phyloP scores from a whole-genome alignment of 2,797 vertebrate genomes.

The Darevskia nairensis region DNA sequence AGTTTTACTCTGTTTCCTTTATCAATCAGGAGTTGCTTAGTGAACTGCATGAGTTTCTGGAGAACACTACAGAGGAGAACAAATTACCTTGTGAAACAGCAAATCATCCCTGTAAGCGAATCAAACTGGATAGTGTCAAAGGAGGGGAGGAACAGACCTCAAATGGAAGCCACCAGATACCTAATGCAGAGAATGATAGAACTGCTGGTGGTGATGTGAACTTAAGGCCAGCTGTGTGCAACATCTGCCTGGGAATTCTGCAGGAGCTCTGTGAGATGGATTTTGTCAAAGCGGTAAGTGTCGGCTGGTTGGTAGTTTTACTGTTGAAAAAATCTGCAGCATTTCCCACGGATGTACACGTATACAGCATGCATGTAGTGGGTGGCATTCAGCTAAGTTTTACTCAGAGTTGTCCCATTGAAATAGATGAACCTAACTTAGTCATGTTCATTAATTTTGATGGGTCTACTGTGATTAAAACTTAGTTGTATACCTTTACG shows the following conservation, averaged over 20 bases:
- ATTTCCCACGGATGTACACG: neutral
- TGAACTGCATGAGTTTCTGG: conserved; percentile 82
- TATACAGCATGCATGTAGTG: neutral
- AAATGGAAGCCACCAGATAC: conserved; percentile 45
- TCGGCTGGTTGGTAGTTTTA: neutral
- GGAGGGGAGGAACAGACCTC: conserved; percentile 49
- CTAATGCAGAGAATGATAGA: neutral
- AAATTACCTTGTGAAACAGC: conserved; percentile 50
- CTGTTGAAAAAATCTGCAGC: neutral
- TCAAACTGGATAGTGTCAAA: conserved; percentile 73
- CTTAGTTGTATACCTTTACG: no score
- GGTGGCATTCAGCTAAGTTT: no score
- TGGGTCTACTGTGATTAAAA: no score
- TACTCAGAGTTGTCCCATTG: no score
- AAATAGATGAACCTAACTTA: no score
- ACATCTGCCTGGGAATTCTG: conserved; percentile 90
- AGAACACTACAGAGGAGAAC: conserved; percentile 49
- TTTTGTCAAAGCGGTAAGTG: conserved; percentile 85
- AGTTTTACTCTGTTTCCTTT: conserved; percentile 33
- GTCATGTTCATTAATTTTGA: no score
- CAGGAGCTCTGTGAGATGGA: conserved; percentile 84
- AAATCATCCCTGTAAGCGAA: conserved; percentile 85
- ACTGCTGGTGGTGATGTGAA: neutral
- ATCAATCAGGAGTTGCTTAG: conserved; percentile 81
- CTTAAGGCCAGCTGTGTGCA: conserved; percentile 76